Conservation (phyloP, 1,140 invertebrate species). For the Drosophila punjabiensis region DNA sequence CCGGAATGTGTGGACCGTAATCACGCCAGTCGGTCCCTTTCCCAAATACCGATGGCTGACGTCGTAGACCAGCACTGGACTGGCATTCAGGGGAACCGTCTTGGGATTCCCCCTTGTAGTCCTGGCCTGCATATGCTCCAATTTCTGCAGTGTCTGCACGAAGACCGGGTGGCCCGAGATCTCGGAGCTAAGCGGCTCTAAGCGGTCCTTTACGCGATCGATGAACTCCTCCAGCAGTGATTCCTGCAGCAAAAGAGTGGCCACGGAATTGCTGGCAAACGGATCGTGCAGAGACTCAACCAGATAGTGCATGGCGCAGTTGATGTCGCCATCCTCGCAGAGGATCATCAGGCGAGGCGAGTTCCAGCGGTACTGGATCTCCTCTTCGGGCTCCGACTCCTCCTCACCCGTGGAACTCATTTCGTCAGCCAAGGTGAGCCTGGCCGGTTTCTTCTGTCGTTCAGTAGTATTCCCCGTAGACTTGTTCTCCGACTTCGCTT, state of each 20-base stretch:
- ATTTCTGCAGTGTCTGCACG: conserved; percentile 24
- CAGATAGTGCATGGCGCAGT: conserved; percentile 64
- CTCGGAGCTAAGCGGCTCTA: conserved; percentile 30
- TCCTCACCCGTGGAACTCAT: neutral
- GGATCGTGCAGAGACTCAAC: conserved; percentile 62
- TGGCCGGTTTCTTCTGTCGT: neutral
- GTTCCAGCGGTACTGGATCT: conserved; percentile 34
- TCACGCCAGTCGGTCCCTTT: conserved; percentile 56
- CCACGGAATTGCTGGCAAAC: conserved; percentile 52
- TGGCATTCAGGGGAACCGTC: conserved; percentile 24
- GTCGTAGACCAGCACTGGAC: conserved; percentile 65
- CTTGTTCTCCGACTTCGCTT: neutral
- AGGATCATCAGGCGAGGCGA: conserved; percentile 64
- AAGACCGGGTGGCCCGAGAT: conserved; percentile 54
- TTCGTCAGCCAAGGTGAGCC: neutral
- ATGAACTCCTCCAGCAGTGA: conserved; percentile 49
- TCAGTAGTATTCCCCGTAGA: neutral
- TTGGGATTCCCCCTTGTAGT: conserved; percentile 55
- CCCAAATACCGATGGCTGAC: conserved; percentile 63
- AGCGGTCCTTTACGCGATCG: conserved; percentile 23
- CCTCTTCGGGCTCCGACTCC: conserved; percentile 8
- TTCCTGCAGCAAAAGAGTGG: conserved; percentile 70
- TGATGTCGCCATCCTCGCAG: conserved; percentile 67
- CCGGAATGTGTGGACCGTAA: conserved; percentile 77
- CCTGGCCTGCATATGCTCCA: conserved; percentile 58